A percentile compares a stretch with the other conserved stretches of the same genome.
phyloP scores from a whole-genome alignment of 2,888 invertebrate species.

The Carcina quercana region DNA sequence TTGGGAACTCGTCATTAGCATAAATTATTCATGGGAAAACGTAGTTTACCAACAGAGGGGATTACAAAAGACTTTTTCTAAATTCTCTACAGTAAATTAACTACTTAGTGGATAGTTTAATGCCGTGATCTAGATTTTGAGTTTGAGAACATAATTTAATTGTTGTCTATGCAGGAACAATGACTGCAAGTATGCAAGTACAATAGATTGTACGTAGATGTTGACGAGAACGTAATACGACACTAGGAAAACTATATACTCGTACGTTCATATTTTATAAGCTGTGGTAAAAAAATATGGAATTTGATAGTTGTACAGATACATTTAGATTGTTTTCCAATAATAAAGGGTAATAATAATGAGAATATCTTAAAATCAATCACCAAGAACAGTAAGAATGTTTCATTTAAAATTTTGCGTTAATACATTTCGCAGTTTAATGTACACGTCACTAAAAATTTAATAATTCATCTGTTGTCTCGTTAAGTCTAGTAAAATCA shows the following conservation, averaged over 20 bases:
- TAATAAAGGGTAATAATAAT: too few relatives aligned
- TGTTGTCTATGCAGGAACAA: constrained; percentile 30
- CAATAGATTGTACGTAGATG: constrained; percentile 34
- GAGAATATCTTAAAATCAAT: too few relatives aligned
- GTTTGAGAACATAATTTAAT: constrained; percentile 28
- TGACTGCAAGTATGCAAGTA: constrained; percentile 17
- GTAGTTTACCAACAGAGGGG: constrained; percentile 24
- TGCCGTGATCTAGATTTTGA: constrained; percentile 34
- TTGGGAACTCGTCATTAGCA: constrained; percentile 33
- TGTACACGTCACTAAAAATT: too few relatives aligned
- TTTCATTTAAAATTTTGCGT: too few relatives aligned
- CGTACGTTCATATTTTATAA: constrained; percentile 28
- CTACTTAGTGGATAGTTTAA: constrained; percentile 24
- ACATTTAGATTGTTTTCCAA: too few relatives aligned
- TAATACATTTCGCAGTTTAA: too few relatives aligned
- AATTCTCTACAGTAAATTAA: constrained; percentile 33
- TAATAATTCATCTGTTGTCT: too few relatives aligned
- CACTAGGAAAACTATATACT: constrained; percentile 24
- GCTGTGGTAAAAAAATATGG: too few relatives aligned
- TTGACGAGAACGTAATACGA: constrained; percentile 27
- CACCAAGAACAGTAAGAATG: too few relatives aligned
- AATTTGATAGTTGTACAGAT: too few relatives aligned
- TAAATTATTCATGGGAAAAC: constrained; percentile 38
- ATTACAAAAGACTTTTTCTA: constrained; percentile 24
- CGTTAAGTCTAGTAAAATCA: too few relatives aligned